These are phyloP conservation scores for Eupithecia centaureata DNA, from an alignment of 2,888 invertebrate genomes.

Conservation along the genomic window DNA sequence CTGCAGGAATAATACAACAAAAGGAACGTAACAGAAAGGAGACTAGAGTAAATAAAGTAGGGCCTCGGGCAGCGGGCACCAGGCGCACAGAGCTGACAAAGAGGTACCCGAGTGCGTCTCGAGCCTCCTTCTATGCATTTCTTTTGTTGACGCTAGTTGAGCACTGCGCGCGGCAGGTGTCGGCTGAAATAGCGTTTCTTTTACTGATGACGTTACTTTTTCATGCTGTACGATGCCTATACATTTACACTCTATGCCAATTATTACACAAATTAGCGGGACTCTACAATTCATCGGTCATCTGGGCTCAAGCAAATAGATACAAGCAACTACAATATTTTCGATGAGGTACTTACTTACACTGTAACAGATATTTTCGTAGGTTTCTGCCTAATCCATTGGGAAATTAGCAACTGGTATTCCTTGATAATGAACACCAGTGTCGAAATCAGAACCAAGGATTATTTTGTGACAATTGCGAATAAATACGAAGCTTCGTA, in stretches of 20 bases:
- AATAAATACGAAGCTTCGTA: slow-evolving; percentile 2
- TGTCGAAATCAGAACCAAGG: neutral
- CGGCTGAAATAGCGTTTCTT: neutral
- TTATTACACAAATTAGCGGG: neutral
- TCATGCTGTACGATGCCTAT: neutral
- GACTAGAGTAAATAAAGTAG: slow-evolving; percentile 24
- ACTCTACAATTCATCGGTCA: neutral
- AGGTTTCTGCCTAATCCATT: neutral
- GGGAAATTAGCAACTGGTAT: neutral
- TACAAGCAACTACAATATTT: neutral
- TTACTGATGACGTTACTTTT: neutral
- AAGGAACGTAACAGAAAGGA: slow-evolving; percentile 19
- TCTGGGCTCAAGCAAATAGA: neutral
- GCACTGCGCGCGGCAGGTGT: slow-evolving; percentile 26
- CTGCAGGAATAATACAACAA: slow-evolving; percentile 1
- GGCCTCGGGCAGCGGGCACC: slow-evolving; percentile 56
- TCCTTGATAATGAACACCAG: neutral
- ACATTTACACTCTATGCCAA: neutral
- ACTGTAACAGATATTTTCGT: neutral
- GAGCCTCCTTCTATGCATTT: slow-evolving; percentile 59
- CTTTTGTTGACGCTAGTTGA: slow-evolving; percentile 44
- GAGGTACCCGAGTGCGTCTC: slow-evolving; percentile 53
- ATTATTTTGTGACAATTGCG: neutral
- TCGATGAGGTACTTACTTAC: neutral
- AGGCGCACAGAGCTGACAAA: slow-evolving; percentile 65